A percentile compares a stretch with the other conserved stretches of the same genome.
Conservation (phyloP, 2,113 vertebrate species). For the Tetrao urogallus region DNA sequence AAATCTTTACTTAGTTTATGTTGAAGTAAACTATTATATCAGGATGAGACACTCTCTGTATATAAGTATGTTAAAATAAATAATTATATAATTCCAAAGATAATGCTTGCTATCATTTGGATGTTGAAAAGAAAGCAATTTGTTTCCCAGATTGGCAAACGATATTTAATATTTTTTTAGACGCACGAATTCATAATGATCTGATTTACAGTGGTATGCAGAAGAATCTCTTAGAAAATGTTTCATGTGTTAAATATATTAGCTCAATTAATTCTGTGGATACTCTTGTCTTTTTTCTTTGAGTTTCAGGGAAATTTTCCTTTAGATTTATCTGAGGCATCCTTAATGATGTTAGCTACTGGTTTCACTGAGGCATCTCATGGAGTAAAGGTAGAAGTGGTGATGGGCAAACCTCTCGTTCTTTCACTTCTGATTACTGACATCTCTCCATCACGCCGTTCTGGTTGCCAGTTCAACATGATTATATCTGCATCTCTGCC, state of each 20-base stretch:
- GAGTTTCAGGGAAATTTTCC: neutral
- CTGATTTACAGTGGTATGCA: neutral
- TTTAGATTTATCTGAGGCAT: neutral
- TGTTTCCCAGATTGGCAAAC: neutral
- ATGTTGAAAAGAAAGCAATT: neutral
- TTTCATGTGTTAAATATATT: neutral
- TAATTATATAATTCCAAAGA: slow-evolving; percentile 18
- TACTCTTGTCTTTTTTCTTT: neutral
- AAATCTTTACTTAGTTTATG: slow-evolving; percentile 7
- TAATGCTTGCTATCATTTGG: slow-evolving; percentile 23
- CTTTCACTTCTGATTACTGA: neutral
- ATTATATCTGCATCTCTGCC: rapidly evolving
- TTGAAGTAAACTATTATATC: neutral
- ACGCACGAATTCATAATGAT: neutral
- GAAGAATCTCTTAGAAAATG: neutral
- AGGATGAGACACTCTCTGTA: slow-evolving; percentile 3
- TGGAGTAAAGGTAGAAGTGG: neutral
- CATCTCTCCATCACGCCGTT: neutral
- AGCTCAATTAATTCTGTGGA: neutral
- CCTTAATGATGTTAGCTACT: neutral
- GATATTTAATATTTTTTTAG: neutral
- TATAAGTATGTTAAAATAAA: slow-evolving; percentile 45
- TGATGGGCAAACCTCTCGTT: neutral
- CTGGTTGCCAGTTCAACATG: neutral
- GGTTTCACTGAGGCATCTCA: neutral